These are phyloP conservation scores for Catonia carolina DNA, from an alignment of 2,888 invertebrate genomes.

Conservation along the genomic window DNA sequence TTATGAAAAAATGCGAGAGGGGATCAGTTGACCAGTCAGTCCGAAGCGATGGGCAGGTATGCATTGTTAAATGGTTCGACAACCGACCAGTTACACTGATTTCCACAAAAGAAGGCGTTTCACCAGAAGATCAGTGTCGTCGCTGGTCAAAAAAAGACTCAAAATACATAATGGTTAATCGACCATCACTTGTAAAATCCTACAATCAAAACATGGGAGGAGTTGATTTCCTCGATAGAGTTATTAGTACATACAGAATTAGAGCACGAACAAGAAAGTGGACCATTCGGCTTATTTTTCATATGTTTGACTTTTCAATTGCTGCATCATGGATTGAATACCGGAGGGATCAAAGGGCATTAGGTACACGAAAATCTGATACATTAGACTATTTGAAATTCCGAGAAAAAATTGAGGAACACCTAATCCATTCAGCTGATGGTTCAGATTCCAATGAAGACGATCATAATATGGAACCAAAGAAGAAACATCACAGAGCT, in stretches of 20 bases:
- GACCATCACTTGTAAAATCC: constrained; percentile 9
- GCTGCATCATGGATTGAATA: too few species aligned
- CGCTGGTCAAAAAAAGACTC: neutral
- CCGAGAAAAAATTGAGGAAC: too few species aligned
- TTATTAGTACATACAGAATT: constrained; percentile 15
- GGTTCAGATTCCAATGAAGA: too few species aligned
- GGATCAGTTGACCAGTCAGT: constrained; percentile 16
- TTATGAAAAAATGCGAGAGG: constrained; percentile 15
- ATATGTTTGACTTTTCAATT: constrained; percentile 8
- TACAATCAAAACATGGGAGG: constrained; percentile 21
- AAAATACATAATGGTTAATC: constrained; percentile 1
- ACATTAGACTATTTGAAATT: too few species aligned
- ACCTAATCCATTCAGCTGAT: too few species aligned
- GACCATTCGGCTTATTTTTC: constrained; percentile 10
- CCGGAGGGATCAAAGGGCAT: too few species aligned
- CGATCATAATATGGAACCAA: too few species aligned
- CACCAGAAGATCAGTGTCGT: neutral
- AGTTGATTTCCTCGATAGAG: constrained; percentile 12
- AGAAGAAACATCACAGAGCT: too few species aligned
- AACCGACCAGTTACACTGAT: constrained; percentile 11
- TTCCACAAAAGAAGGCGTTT: neutral
- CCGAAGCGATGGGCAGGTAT: constrained; percentile 10
- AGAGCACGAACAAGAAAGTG: constrained; percentile 13
- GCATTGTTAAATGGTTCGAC: constrained; percentile 11
- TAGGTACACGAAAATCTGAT: too few species aligned